Percentiles rank a stretch among this genome's conserved stretches.
Evolutionary conservation across 2,113 vertebrate genomes (phyloP).

Genomic region (Rhadina sibilatrix): DNA sequence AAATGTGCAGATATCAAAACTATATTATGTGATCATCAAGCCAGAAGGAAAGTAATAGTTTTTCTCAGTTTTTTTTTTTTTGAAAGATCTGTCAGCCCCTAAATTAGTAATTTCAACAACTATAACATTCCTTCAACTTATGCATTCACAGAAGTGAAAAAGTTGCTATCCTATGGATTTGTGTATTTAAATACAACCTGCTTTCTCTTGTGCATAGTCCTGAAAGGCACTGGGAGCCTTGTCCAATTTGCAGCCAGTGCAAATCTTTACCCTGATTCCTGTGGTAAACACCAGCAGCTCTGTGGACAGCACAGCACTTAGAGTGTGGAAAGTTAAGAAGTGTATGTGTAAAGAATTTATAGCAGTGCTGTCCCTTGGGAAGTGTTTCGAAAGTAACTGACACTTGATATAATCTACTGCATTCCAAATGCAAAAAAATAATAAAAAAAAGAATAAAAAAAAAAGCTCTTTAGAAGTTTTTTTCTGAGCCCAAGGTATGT

Average conservation of each 20-base stretch:
- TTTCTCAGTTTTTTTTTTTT: not conserved
- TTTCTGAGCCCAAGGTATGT: slow-evolving; percentile 49
- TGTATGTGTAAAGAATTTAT: slow-evolving; percentile 8
- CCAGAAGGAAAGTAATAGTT: not conserved
- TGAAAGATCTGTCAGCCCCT: not conserved
- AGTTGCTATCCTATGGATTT: not conserved
- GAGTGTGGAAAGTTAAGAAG: not conserved
- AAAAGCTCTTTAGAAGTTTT: not conserved
- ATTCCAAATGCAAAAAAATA: slow-evolving; percentile 6
- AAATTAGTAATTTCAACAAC: not conserved
- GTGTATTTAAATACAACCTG: not conserved
- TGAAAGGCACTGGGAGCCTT: not conserved
- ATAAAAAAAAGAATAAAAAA: not conserved
- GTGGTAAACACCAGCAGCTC: rapidly evolving
- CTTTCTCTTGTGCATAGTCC: not conserved
- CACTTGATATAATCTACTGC: slow-evolving; percentile 12
- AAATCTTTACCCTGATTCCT: not conserved
- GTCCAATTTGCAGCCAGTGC: not conserved
- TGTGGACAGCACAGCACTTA: not conserved
- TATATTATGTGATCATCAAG: not conserved
- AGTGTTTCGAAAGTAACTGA: slow-evolving; percentile 17
- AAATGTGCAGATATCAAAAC: not conserved
- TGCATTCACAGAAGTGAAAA: not conserved
- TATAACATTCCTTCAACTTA: not conserved
- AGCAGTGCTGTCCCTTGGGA: not conserved